Evolutionary conservation across 2,888 invertebrate species (phyloP).

Genomic region (Megastigmus dorsalis): DNA sequence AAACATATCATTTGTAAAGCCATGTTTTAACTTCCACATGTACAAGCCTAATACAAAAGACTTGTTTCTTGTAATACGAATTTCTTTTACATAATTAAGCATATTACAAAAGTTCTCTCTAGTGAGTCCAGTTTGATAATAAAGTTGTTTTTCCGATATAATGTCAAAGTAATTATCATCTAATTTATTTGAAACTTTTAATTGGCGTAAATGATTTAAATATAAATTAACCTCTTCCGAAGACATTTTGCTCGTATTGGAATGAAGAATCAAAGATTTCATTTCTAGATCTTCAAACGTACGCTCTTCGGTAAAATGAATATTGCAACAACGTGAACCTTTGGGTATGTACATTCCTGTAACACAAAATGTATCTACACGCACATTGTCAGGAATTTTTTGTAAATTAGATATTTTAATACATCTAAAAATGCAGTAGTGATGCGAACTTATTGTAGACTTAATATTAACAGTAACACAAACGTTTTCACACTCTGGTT

Average conservation of each 20-base stretch:
- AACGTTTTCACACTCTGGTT: too few species aligned
- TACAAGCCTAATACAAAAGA: neutral
- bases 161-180: neutral
- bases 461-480: too few species aligned
- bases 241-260: neutral
- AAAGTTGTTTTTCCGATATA: neutral
- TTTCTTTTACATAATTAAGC: too few species aligned
- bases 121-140: neutral
- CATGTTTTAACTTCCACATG: neutral
- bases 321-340: neutral
- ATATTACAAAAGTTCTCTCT: neutral
- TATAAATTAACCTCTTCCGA: neutral
- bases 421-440: neutral
- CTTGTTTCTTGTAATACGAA: neutral
- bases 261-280: neutral
- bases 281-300: neutral
- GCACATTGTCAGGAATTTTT: neutral
- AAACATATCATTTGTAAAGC: neutral
- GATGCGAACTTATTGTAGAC: too few species aligned
- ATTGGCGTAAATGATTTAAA: neutral
- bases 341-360: neutral
- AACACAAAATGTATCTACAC: neutral
- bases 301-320: neutral
- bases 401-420: neutral
- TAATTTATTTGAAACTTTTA: neutral